Evolutionary conservation across 2,797 vertebrate species (phyloP), one percentile per base, ranked within the genome.

Genomic region (Rallus crepitans): DNA sequence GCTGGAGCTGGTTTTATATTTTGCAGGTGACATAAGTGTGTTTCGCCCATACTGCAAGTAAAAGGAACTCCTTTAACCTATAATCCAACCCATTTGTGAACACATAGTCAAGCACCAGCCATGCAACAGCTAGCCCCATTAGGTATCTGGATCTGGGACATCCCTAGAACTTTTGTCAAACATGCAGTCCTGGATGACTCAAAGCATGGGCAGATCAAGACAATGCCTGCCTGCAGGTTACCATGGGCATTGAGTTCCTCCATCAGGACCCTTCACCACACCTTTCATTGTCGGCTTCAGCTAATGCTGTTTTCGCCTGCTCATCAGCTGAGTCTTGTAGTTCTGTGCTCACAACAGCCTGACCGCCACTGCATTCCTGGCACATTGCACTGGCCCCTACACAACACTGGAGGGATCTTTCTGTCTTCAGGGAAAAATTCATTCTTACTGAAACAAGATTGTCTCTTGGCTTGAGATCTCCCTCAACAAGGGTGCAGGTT

Each of bases 161-260:
- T 28, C 4, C 24, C 28, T 37, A 52, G 55, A 12, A 31, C 6
- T 8, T 2, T n/a, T 19, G 40, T 82, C 42, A 55, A 55, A 59
- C 11, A 27, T 1, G 18, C 4, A 6, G 8, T 39, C 15, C 56
- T 70, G 42, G 3, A 27, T 75, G 35, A 27, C 73, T 70, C 30
- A 70, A 82, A 70, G 17, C 28, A 35, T 30, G 40, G n/a, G 31
- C 37, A 82, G 21, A 79, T 30, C 47, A 77, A 82, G 17, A 7
- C 56, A 63, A 16, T 33, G 27, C 50, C 42, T 65, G 20, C 37
- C 57, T 59, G 35, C n/a, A 87, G 80, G 85, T 52, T 37, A 73
- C 2, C 17, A 40, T 0, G 0, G 5, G 60, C 18, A 55, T 68
- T 9, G 8, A 48, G 63, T 61, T 68, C 31, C 42, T 50, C 53